Evolutionary conservation across 2,113 vertebrate genomes (phyloP), one percentile per base, ranked within the genome.

Genomic region (Gymnocephalus cernua): DNA sequence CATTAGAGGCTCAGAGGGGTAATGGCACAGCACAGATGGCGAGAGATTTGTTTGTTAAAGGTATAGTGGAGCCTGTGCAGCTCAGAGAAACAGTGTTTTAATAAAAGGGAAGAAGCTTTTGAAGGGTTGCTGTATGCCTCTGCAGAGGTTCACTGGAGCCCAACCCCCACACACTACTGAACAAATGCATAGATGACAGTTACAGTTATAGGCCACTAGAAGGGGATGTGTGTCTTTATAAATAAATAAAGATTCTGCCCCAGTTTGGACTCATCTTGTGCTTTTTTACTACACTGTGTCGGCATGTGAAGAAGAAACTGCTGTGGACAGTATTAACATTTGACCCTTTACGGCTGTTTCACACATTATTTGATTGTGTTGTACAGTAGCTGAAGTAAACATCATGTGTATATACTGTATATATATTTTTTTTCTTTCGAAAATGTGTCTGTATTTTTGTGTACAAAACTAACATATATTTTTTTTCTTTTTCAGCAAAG

Each of bases 401-500:
- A 16, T 59, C 15, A 70, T 38, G 35, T 8, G 8, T 6, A 35
- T 51, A 1, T 11, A 15, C 23, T 38, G 21, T 16, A 23, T 56
- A 3, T 38, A 0, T 62, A 44, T 5, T 2, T 68, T 38, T 68
- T 29, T 41, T 44, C 47, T 62, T 51, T 19, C 14, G 3, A 59
- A 23, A 10, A 27, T 59, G 16, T 32, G 44, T 74, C 1, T 58
- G 8, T 59, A 16, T 29, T 48, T 3, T 19, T 41, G n/a, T 38
- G 0, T 35, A 14, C 10, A 23, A n/a, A 1, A 25, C n/a, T 54
- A 9, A 84, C 35, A 1, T 69, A 19, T 57, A 74, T 89, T 72
- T 86, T 35, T 61, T 71, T 45, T 84, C 29, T 84, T 53, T 88
- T 84, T 77, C 94, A 99, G 98, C 97, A 4, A 96, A 96, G 79